These are phyloP conservation scores for Eleutherodactylus coqui DNA, from an alignment of 2,797 vertebrate species.

Conservation along the genomic window DNA sequence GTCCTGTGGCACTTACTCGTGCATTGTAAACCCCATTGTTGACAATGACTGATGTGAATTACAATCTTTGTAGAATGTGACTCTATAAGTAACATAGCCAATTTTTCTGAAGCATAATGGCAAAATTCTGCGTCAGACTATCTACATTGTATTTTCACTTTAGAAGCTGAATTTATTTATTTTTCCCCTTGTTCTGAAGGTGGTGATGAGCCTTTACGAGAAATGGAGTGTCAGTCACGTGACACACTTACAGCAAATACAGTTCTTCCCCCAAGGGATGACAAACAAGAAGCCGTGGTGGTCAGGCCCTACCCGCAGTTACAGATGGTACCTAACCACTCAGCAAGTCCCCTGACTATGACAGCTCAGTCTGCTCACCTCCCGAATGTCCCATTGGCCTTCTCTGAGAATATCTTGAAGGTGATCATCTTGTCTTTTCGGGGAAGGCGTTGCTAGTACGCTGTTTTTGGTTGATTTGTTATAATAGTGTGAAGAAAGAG, in stretches of 20 bases:
- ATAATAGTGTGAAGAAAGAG: not conserved
- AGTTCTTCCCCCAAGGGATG: constrained; percentile 86
- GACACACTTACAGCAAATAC: constrained; percentile 79
- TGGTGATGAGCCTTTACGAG: constrained; percentile 82
- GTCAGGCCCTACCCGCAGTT: constrained; percentile 95
- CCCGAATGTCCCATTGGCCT: constrained; percentile 86
- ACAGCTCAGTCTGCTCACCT: constrained; percentile 87
- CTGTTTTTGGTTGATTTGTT: not conserved
- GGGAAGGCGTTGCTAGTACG: not conserved
- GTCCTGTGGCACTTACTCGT: no score
- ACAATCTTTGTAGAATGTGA: no score
- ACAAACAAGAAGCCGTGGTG: constrained; percentile 96
- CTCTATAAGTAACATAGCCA: no score
- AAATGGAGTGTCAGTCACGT: constrained; percentile 82
- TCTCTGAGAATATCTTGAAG: constrained; percentile 93
- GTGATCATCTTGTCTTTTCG: constrained; percentile 71
- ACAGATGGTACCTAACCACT: constrained; percentile 85
- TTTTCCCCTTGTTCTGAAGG: constrained; percentile 58
- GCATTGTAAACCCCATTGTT: no score
- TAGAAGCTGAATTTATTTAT: no score
- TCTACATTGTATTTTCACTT: no score
- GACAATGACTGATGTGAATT: no score
- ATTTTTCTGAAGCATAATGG: no score
- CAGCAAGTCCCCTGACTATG: constrained; percentile 85
- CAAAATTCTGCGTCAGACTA: no score